A percentile compares a stretch with the other conserved stretches of the same genome.
Evolutionary conservation across 2,797 vertebrate genomes (phyloP).

Genomic region (Acanthopagrus latus): DNA sequence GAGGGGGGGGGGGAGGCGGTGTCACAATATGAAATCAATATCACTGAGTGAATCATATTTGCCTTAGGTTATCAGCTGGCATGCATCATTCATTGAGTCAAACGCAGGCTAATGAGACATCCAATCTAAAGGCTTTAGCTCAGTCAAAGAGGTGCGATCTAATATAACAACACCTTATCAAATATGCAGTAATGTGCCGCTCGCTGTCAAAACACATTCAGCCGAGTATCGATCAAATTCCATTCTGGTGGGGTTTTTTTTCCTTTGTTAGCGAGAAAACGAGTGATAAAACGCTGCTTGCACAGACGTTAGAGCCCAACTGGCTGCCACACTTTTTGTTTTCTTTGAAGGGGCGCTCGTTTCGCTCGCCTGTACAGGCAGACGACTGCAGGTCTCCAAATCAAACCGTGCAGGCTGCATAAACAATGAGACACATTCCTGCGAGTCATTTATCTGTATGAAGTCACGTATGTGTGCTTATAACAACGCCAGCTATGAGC

Average conservation of each 20-base stretch:
- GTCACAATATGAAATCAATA: conserved; percentile 49
- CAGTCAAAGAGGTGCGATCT: conserved; percentile 15
- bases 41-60: conserved; percentile 39
- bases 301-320: neutral
- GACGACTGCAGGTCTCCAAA: neutral
- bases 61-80: conserved; percentile 21
- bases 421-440: neutral
- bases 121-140: conserved; percentile 13
- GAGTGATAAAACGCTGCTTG: neutral
- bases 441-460: neutral
- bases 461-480: neutral
- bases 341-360: neutral
- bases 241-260: too few relatives aligned
- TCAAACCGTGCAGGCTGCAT: neutral
- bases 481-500: neutral
- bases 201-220: conserved; percentile 13
- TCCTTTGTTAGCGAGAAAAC: neutral
- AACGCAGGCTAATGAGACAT: conserved; percentile 25
- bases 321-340: neutral
- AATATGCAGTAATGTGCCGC: neutral
- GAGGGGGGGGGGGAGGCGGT: neutral
- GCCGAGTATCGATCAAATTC: neutral
- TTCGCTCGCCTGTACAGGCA: neutral
- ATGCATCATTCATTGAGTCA: conserved; percentile 42
- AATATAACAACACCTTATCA: conserved; percentile 15